These are phyloP conservation scores for Agrotis ipsilon DNA, from an alignment of 2,888 invertebrate genomes.

Conservation along the genomic window DNA sequence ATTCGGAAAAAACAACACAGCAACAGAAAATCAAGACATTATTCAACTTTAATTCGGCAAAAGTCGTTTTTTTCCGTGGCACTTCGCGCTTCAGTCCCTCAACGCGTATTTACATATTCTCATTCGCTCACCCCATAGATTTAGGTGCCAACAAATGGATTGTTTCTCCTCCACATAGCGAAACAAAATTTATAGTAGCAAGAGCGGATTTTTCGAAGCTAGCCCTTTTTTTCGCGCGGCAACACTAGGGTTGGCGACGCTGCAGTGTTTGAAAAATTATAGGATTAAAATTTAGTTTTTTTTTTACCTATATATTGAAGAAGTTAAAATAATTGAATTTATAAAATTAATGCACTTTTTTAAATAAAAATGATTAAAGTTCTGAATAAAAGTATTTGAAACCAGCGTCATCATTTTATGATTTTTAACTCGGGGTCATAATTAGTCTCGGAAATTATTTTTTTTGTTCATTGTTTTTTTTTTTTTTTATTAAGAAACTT, in stretches of 20 bases:
- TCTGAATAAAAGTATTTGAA: too few species aligned
- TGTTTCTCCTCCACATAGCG: slow-evolving; percentile 82
- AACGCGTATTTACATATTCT: slow-evolving; percentile 82
- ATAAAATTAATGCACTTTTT: too few species aligned
- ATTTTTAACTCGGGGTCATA: not conserved
- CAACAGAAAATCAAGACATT: slow-evolving; percentile 71
- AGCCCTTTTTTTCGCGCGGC: slow-evolving; percentile 60
- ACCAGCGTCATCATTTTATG: too few species aligned
- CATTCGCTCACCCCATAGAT: slow-evolving; percentile 82
- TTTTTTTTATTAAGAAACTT: too few species aligned
- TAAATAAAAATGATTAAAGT: too few species aligned
- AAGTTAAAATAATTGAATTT: too few species aligned
- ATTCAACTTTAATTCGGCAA: slow-evolving; percentile 62
- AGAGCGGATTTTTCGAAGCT: slow-evolving; percentile 75
- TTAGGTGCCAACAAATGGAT: slow-evolving; percentile 87
- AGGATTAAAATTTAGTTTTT: not conserved
- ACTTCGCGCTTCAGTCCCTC: slow-evolving; percentile 64
- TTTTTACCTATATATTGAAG: too few species aligned
- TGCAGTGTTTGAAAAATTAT: not conserved
- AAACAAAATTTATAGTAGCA: slow-evolving; percentile 83
- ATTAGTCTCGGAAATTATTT: not conserved
- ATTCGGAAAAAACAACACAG: not conserved
- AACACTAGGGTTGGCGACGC: slow-evolving; percentile 57
- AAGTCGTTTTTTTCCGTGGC: slow-evolving; percentile 59
- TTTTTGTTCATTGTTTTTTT: too few species aligned